Percentiles rank a stretch among this genome's conserved stretches.
Conservation (phyloP, 2,797 vertebrate species). For the Phataginus tetradactyla region DNA sequence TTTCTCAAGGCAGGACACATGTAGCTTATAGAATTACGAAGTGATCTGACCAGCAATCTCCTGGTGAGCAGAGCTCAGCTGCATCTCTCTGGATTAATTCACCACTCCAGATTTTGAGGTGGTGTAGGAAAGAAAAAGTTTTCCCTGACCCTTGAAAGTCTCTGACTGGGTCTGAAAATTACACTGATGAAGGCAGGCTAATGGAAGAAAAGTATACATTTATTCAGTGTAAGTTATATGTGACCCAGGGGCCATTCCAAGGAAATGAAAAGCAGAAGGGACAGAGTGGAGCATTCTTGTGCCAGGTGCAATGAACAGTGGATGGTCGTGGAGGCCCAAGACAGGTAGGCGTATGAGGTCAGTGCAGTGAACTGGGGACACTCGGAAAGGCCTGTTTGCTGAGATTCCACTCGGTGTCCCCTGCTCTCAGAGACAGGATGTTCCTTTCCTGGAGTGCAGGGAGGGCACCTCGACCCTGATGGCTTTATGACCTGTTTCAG, state of each 20-base stretch:
- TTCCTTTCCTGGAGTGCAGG: too few relatives aligned
- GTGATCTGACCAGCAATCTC: rapidly evolving
- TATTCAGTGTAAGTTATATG: too few relatives aligned
- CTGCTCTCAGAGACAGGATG: not conserved
- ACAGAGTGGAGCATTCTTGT: rapidly evolving
- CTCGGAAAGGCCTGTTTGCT: not conserved
- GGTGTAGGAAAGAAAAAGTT: too few relatives aligned
- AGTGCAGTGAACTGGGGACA: not conserved
- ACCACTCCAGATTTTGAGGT: not conserved
- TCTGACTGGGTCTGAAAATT: not conserved
- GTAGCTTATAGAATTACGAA: too few relatives aligned
- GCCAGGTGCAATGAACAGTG: not conserved
- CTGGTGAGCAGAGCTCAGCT: not conserved
- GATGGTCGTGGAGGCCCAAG: not conserved
- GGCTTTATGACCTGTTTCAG: not conserved
- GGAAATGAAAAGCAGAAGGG: not conserved
- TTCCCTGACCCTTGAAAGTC: not conserved
- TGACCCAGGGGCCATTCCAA: not conserved
- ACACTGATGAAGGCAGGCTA: not conserved
- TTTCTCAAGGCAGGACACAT: not conserved
- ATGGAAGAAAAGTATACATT: not conserved
- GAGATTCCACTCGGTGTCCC: not conserved
- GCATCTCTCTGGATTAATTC: not conserved
- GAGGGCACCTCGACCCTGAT: not conserved
- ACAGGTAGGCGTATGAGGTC: not conserved